Evolutionary conservation across 1,140 invertebrate species (phyloP).

Genomic region (Drosophila bipectinata): DNA sequence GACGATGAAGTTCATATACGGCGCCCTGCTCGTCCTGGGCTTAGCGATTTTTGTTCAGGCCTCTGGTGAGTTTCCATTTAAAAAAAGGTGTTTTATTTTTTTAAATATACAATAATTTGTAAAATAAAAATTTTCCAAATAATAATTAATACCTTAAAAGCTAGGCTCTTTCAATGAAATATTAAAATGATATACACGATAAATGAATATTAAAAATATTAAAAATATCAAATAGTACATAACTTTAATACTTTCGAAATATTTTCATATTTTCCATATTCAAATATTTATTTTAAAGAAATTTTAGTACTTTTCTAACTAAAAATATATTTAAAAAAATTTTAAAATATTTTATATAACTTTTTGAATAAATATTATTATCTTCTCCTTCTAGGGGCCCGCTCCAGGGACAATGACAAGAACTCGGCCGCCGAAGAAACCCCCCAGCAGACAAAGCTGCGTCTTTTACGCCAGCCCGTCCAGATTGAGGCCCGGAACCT

Average conservation of each 20-base stretch:
- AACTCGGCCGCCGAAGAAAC: constrained; percentile 8
- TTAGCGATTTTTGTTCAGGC: constrained; percentile 46
- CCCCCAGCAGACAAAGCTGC: constrained; percentile 4
- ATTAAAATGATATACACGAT: too few species aligned
- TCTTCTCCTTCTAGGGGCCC: constrained; percentile 19
- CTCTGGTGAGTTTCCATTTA: constrained; percentile 46
- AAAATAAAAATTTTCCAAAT: neutral
- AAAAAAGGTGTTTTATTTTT: neutral
- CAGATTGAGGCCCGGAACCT: constrained; percentile 40
- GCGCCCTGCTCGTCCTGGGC: constrained; percentile 45
- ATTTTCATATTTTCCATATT: too few species aligned
- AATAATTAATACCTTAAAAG: too few species aligned
- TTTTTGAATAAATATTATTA: neutral
- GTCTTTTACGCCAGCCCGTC: constrained; percentile 26
- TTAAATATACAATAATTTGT: neutral
- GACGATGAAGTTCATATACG: constrained; percentile 55
- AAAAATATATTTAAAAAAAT: too few species aligned
- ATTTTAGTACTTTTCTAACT: too few species aligned
- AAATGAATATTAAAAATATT: too few species aligned
- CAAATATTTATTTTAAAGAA: too few species aligned
- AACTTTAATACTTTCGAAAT: too few species aligned
- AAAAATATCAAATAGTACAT: too few species aligned
- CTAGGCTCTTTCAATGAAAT: too few species aligned
- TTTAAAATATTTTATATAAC: too few species aligned
- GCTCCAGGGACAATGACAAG: constrained; percentile 6